Conservation (phyloP, 2,797 vertebrate genomes). For the Falco concolor region DNA sequence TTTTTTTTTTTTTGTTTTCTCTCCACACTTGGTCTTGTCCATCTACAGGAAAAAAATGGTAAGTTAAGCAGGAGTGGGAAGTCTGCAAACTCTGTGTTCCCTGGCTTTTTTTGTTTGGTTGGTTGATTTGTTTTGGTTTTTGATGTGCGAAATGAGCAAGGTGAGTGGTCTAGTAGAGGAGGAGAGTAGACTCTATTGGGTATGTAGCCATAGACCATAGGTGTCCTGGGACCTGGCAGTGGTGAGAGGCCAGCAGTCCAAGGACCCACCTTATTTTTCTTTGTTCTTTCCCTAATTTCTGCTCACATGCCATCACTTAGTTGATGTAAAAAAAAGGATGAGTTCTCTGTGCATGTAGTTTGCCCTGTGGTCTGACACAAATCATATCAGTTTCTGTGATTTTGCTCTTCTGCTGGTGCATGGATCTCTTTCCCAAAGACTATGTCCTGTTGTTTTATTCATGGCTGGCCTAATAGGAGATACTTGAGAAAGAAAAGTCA, state of each 20-base stretch:
- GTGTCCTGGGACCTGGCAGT: background rate
- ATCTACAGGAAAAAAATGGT: background rate
- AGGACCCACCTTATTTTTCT: background rate
- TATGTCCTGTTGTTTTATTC: background rate
- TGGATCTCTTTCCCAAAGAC: background rate
- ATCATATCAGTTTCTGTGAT: background rate
- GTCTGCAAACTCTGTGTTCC: background rate
- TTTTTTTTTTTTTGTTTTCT: background rate
- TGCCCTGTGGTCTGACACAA: background rate
- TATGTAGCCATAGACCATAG: background rate
- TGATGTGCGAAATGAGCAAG: background rate
- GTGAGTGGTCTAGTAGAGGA: background rate
- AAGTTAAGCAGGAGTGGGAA: background rate
- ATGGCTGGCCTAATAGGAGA: background rate
- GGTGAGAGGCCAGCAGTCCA: background rate
- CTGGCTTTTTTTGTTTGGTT: background rate
- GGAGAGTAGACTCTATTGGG: background rate
- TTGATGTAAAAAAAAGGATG: background rate
- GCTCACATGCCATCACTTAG: too few relatives aligned
- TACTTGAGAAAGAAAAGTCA: background rate
- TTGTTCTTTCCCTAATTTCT: background rate
- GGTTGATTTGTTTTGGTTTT: too few relatives aligned
- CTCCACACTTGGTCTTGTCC: background rate
- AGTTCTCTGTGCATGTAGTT: fast-evolving
- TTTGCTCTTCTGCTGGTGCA: background rate